These are phyloP conservation scores for Leptinotarsa juncta DNA, from an alignment of 2,888 invertebrate species.

Conservation along the genomic window DNA sequence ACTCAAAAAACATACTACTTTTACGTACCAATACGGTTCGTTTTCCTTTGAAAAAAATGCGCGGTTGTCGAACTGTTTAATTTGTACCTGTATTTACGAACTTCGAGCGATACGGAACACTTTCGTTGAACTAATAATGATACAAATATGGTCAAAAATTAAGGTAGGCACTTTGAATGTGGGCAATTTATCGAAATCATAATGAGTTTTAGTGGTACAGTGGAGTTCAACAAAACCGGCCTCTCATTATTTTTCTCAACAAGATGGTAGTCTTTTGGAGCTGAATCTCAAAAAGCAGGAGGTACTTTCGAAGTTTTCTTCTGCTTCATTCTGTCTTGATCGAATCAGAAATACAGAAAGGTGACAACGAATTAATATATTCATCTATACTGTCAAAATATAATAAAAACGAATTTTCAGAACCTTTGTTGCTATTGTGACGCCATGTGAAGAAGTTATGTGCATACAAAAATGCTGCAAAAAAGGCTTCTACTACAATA, in stretches of 20 bases:
- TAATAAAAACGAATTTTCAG: constrained; percentile 26
- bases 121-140: no score
- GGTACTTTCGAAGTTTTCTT: constrained; percentile 12
- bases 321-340: constrained; percentile 31
- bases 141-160: no score
- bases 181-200: no score
- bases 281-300: constrained; percentile 12
- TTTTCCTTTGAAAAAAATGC: no score
- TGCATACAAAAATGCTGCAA: constrained; percentile 47
- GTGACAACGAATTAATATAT: neutral
- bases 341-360: constrained; percentile 22
- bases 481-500: constrained; percentile 37
- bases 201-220: constrained; percentile 19
- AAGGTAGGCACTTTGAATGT: no score
- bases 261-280: constrained; percentile 29
- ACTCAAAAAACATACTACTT: no score
- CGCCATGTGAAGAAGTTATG: constrained; percentile 40
- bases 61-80: no score
- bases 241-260: constrained; percentile 25
- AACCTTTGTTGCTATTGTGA: constrained; percentile 32
- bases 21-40: no score
- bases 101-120: no score
- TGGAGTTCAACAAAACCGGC: constrained; percentile 25
- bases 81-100: no score
- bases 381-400: neutral